Base-by-base conservation (phyloP, 2,113 vertebrate species). In the Anoplopoma fimbria region DNA sequence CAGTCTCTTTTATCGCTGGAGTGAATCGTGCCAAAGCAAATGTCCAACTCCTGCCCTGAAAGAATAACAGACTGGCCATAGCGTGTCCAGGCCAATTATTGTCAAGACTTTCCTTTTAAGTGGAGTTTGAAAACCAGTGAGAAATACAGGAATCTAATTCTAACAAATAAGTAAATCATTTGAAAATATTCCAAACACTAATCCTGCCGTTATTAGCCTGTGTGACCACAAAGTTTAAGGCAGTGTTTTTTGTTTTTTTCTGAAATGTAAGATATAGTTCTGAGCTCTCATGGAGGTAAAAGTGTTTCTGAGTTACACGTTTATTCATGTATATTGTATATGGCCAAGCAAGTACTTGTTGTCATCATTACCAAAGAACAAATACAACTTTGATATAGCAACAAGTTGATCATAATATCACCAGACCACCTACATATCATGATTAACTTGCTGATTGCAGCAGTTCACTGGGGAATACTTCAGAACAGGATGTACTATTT, bases 11-110 rank as follows among this genome's bases (percentile, higher is more conserved):
- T 86, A 83, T 68, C 57, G 61, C 61, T 75, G 69, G 75, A 77
- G 19, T 60, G 0, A 68, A 64, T 77, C 77, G 67, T 71, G 62
- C 63, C 73, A 76, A 77, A 84, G 70, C 80, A 90, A 89, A 88
- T 82, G 80, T 77, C 79, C 84, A 74, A 55, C 67, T 82, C 72
- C 74, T 79, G 86, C 77, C 53, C 79, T 27, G 81, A 61, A 53
- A 58, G 60, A 80, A 89, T 61, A 87, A 90, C 33, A 78, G 40
- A 60, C 82, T 34, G 89, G 75, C 67, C 77, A 49, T 4, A 80
- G 87, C 79, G 73, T 88, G 91, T 90, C 86, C 87, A 62, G 75
- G 45, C 55, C 81, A 82, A 87, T 92, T 90, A 91, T 76, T 87
- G 84, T 91, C 87, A 87, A 84, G 45, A 75, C 73, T 60, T 49